Base-by-base conservation (phyloP, 2,797 vertebrate genomes). In the Sebastes cheni region DNA sequence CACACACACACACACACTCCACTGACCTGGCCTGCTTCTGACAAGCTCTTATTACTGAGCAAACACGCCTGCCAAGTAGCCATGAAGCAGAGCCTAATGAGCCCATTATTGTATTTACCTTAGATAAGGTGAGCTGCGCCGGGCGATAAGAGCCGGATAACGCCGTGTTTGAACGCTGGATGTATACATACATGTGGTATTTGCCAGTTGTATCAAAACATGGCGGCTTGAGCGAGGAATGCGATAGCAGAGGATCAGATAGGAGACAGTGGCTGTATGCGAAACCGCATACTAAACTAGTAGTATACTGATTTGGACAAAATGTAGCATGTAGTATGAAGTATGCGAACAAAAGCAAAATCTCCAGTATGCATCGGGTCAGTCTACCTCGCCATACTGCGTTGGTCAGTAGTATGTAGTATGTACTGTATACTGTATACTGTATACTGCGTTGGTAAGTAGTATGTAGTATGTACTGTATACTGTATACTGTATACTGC, bases 21-120 rank as follows among this genome's bases (percentile, higher is more conserved):
- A 79, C 75, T 89, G 89, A 87, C 90, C 90, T 79, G 91, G 81
- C 79, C 88, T 80, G 83, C 82, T 80, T 94, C 89, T 93, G 94
- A 95, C 92, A 92, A 84, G 87, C 89, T 94, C 89, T 84, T 95
- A 93, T 95, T 94, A 94, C 93, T 94, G 94, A 93, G 93, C 94
- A 96, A 97, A 97, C 93, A 92, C 6, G 80, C 87, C 92, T 94
- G 94, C 95, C 89, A 93, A 97, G 95, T 94, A 93, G 92, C 90
- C 90, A 92, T 95, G 96, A 96, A 96, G 94, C 95, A 82, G 88
- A 93, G 90, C 93, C 94, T 97, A 98, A 98, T 92, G 95, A 97
- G 95, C 92, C 91, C 94, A 95, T 97, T 96, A 97, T 95, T 93
- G 92, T 96, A 95, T 98, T 99, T 99, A 97, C 97, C 96, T 97